Evolutionary conservation across 2,797 vertebrate genomes (phyloP), one percentile per base, ranked within the genome.

Genomic region (Prunella strophiata): DNA sequence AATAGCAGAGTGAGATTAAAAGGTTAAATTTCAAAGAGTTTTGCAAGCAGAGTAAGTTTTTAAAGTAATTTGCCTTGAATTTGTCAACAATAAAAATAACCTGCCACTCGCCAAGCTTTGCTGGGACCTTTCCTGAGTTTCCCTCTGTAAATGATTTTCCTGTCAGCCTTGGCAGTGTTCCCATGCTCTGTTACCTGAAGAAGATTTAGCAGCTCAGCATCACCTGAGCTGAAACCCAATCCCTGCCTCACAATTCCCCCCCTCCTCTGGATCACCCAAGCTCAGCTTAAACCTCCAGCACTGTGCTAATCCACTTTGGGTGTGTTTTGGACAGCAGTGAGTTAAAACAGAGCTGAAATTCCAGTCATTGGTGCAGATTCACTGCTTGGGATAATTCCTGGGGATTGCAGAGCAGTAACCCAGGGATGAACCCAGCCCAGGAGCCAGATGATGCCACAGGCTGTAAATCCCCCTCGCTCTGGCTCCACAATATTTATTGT

Each of bases 341-440:
- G 89, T 94, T 97, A 93, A 96, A 88, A 5, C 26, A 45, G 68
- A 83, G 59, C 45, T 76, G n/a, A 27, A 81, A 66, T 63, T 75
- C 55, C 55, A 42, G 70, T 5, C 70, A 9, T 2, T 38, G 85
- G 82, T 89, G 79, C 48, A 81, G 82, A 91, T 76, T 86, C 91
- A 57, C 25, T 74, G 89, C 89, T 86, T 25, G 91, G 88, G 92
- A 93, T 91, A 94, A 94, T 93, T 87, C 88, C 94, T 76, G 25
- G 20, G 70, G 85, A 76, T 14, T 81, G 92, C 87, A 67, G 80
- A 84, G 92, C 85, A 29, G 51, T 95, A 96, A 95, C 91, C 87
- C 94, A 21, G 88, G 82, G 89, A 88, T 96, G 91, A 97, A 94
- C 93, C 81, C 22, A 30, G 89, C 68, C 92, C 83, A 91, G 70